Percentiles rank a stretch among this genome's conserved stretches.
Conservation (phyloP, 2,113 vertebrate genomes). For the Boleophthalmus pectinirostris region DNA sequence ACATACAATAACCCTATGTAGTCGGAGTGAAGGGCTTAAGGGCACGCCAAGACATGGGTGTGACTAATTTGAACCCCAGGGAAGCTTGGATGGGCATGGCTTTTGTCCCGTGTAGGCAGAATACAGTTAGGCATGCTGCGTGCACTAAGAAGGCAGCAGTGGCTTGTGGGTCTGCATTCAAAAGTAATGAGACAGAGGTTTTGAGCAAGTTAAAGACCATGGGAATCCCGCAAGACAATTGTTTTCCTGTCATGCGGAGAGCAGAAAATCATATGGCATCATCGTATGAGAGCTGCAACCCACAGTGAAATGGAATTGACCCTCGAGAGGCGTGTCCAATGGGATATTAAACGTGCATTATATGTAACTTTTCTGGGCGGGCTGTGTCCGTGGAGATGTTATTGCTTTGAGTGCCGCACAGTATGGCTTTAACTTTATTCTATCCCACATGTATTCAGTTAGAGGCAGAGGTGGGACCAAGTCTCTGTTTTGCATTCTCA, state of each 20-base stretch:
- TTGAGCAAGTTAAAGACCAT: conserved; percentile 37
- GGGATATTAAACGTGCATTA: conserved; percentile 30
- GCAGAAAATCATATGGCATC: conserved; percentile 48
- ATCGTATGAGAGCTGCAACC: conserved; percentile 55
- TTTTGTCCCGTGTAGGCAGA: conserved; percentile 49
- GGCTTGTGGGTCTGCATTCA: conserved; percentile 43
- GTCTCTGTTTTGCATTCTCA: too few species aligned
- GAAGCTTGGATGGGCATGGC: conserved; percentile 56
- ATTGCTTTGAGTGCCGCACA: too few species aligned
- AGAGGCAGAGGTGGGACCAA: too few species aligned
- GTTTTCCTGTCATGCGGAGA: conserved; percentile 37
- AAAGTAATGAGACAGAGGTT: neutral
- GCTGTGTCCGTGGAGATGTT: too few species aligned
- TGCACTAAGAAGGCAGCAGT: conserved; percentile 17
- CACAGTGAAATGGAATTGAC: conserved; percentile 50
- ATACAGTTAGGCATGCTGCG: conserved; percentile 49
- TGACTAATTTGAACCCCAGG: conserved; percentile 73
- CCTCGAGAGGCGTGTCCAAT: conserved; percentile 43
- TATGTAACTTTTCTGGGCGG: too few species aligned
- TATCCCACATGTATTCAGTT: too few species aligned
- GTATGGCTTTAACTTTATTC: too few species aligned
- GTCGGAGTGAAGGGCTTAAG: conserved; percentile 43
- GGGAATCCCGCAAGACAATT: conserved; percentile 53
- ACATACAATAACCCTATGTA: conserved; percentile 58
- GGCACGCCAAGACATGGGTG: conserved; percentile 45